Evolutionary conservation across 2,888 invertebrate species (phyloP).

Genomic region (Epirrhoe alternata): DNA sequence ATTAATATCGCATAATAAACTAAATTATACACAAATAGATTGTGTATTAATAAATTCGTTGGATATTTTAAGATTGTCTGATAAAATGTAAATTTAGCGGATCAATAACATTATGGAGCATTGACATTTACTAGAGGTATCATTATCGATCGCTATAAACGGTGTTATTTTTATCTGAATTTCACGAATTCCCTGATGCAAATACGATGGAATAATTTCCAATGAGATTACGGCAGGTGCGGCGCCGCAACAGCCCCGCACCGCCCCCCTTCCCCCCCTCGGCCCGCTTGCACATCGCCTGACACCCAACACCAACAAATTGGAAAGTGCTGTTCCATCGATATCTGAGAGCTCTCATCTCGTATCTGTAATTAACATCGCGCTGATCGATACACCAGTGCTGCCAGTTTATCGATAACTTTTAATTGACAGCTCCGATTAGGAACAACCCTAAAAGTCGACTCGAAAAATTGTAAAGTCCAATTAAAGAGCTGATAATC

Average conservation of each 20-base stretch:
- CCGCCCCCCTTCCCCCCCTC: not conserved
- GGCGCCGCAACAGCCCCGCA: not conserved
- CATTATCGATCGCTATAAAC: conserved; percentile 22
- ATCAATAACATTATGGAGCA: conserved; percentile 15
- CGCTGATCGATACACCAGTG: conserved; percentile 58
- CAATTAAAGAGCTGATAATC: conserved; percentile 46
- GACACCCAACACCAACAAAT: conserved; percentile 47
- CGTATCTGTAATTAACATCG: conserved; percentile 75
- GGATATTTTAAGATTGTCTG: conserved; percentile 5
- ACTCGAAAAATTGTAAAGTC: conserved; percentile 43
- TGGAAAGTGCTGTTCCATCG: conserved; percentile 42
- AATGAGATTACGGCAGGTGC: conserved; percentile 11
- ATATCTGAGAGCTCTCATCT: conserved; percentile 27
- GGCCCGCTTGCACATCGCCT: conserved; percentile 32
- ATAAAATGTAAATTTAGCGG: conserved; percentile 19
- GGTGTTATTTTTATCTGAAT: conserved; percentile 10
- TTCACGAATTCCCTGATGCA: conserved; percentile 21
- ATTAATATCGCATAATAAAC: not conserved
- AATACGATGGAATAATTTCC: conserved; percentile 15
- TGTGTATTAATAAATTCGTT: not conserved
- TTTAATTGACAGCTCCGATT: conserved; percentile 63
- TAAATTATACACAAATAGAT: not conserved
- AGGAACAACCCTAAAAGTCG: conserved; percentile 48
- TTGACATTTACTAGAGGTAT: conserved; percentile 16
- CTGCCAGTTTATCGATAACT: conserved; percentile 50